Evolutionary conservation across 2,113 vertebrate genomes (phyloP).

Genomic region (Chaetodon trifascialis): DNA sequence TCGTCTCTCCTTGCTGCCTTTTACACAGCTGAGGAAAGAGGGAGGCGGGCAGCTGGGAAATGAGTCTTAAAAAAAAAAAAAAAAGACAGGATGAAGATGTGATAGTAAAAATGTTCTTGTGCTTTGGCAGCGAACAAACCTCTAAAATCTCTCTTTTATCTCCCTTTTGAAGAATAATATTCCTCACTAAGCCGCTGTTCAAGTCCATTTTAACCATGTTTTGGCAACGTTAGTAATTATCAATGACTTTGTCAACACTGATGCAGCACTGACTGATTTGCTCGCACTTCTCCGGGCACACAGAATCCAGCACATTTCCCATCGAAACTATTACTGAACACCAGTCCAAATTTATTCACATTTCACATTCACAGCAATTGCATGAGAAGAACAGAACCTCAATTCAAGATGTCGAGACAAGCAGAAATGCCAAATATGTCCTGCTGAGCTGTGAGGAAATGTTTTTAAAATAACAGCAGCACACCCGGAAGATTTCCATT

Average conservation of each 20-base stretch:
- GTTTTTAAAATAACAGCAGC: background rate
- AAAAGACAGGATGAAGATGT: background rate
- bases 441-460: slow-evolving; percentile 6
- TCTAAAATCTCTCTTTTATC: background rate
- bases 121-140: background rate
- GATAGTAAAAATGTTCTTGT: background rate
- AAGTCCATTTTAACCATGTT: slow-evolving; percentile 15
- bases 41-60: background rate
- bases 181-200: background rate
- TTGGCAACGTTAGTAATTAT: background rate
- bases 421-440: background rate
- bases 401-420: background rate
- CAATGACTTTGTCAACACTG: slow-evolving; percentile 1
- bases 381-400: background rate
- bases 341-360: background rate
- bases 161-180: background rate
- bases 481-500: background rate
- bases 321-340: background rate
- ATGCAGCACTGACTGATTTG: background rate
- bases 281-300: background rate
- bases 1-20: background rate
- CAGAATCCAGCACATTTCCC: background rate
- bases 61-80: background rate
- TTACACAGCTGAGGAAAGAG: background rate
- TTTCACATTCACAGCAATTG: background rate